Conservation (phyloP, 1,140 invertebrate species). For the Zophobas atratus region DNA sequence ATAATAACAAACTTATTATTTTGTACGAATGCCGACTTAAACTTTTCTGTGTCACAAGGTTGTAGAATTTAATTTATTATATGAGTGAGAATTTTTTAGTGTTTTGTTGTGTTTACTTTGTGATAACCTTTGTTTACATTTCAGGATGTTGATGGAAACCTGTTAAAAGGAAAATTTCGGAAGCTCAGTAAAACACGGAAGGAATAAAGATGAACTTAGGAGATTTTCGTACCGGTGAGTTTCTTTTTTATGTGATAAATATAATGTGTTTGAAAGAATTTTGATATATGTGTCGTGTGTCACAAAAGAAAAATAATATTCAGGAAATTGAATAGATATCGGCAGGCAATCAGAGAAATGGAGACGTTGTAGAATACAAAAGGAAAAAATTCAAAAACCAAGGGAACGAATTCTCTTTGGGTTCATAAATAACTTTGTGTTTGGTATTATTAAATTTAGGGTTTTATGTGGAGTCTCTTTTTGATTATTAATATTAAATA, state of each 20-base stretch:
- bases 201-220: conserved; percentile 44
- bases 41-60: too few relatives aligned
- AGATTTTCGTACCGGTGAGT: conserved; percentile 45
- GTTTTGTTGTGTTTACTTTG: conserved; percentile 17
- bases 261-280: conserved; percentile 45
- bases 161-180: conserved; percentile 43
- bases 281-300: conserved; percentile 48
- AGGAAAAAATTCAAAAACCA: conserved; percentile 44
- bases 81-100: background rate
- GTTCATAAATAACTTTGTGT: conserved; percentile 36
- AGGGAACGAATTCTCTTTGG: conserved; percentile 20
- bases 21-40: background rate
- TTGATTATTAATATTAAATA: too few relatives aligned
- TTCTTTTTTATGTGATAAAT: conserved; percentile 47
- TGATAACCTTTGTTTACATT: conserved; percentile 39
- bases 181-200: conserved; percentile 36
- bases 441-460: conserved; percentile 33
- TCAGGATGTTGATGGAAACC: conserved; percentile 41
- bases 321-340: conserved; percentile 47
- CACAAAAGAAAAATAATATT: conserved; percentile 48
- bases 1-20: conserved; percentile 35
- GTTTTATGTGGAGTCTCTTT: background rate
- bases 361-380: conserved; percentile 47
- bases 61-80: too few relatives aligned
- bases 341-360: conserved; percentile 46